Evolutionary conservation across 2,113 vertebrate species (phyloP).

Genomic region (Callorhinus ursinus): DNA sequence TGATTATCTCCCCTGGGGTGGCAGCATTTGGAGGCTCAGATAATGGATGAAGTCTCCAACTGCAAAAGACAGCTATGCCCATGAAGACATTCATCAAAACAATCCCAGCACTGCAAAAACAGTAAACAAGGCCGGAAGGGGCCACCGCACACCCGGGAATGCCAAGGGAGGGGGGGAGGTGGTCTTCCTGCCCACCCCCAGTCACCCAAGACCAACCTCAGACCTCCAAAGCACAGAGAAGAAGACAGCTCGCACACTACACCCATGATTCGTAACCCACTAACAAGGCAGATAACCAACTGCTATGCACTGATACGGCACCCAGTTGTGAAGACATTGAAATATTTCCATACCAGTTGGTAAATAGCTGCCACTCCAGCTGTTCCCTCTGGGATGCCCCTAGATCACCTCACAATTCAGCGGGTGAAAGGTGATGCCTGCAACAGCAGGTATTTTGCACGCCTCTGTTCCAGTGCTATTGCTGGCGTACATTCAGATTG

Average conservation of each 20-base stretch:
- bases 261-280: neutral
- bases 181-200: neutral
- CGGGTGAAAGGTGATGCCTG: neutral
- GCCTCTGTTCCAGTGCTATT: neutral
- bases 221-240: neutral
- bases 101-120: neutral
- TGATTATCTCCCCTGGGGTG: slow-evolving; percentile 36
- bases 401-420: neutral
- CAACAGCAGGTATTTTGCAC: neutral
- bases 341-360: neutral
- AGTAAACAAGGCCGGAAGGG: neutral
- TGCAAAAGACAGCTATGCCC: neutral
- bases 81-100: slow-evolving; percentile 40
- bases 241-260: neutral
- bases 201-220: neutral
- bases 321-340: slow-evolving; percentile 26
- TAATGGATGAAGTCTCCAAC: neutral
- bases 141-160: neutral
- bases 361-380: neutral
- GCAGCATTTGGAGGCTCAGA: slow-evolving; percentile 7
- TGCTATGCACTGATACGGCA: neutral
- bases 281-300: neutral
- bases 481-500: neutral
- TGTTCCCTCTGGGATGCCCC: neutral
- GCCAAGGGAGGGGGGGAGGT: neutral